phyloP scores from a whole-genome alignment of 2,113 vertebrate species.

The Crotalus horridus region DNA sequence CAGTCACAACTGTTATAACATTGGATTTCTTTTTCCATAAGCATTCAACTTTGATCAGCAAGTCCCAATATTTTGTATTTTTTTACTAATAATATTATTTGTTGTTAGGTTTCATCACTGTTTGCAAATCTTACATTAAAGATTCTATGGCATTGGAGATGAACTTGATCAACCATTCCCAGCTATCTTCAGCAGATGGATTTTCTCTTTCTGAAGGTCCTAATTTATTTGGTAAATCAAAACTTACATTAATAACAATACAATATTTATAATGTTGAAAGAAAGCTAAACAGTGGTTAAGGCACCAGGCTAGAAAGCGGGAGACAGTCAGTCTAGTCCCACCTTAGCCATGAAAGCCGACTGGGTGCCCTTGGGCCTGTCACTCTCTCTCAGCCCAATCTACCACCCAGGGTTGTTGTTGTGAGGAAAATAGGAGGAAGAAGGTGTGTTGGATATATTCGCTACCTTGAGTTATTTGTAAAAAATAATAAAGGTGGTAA shows the following conservation, averaged over 20 bases:
- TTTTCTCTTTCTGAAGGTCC: constrained; percentile 83
- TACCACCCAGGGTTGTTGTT: neutral
- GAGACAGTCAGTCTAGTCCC: neutral
- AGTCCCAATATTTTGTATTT: neutral
- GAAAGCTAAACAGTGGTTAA: neutral
- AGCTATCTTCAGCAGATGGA: constrained; percentile 80
- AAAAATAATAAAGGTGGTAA: neutral
- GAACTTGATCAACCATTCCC: constrained; percentile 84
- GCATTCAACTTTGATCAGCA: neutral
- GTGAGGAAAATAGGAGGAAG: neutral
- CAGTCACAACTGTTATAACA: neutral
- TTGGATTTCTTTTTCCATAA: neutral
- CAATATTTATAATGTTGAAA: neutral
- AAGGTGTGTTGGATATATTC: neutral
- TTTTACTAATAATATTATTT: constrained; percentile 28
- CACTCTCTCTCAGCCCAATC: neutral
- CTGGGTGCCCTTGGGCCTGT: neutral
- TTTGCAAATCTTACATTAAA: constrained; percentile 31
- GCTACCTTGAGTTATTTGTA: neutral
- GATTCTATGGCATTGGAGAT: constrained; percentile 83
- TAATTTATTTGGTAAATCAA: constrained; percentile 86
- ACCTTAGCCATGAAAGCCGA: neutral
- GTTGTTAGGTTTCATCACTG: constrained; percentile 41
- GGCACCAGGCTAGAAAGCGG: neutral
- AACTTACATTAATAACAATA: constrained; percentile 19